Evolutionary conservation across 2,113 vertebrate species (phyloP).

Genomic region (Ictalurus punctatus): DNA sequence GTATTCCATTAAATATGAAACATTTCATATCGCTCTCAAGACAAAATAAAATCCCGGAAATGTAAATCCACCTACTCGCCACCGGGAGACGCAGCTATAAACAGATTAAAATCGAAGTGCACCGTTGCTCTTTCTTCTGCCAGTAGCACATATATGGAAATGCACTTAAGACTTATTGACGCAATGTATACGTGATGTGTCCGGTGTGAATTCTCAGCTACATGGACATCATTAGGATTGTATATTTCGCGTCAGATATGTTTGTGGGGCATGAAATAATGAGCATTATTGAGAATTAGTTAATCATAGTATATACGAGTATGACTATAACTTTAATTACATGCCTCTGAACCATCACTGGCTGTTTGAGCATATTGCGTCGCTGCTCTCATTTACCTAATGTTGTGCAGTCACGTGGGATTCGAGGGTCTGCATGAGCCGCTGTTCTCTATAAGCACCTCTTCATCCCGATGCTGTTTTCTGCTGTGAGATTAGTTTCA

Average conservation of each 20-base stretch:
- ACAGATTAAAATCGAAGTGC: neutral
- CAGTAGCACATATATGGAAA: neutral
- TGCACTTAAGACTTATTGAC: neutral
- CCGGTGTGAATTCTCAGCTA: neutral
- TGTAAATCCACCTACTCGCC: neutral
- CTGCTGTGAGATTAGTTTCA: neutral
- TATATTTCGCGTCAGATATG: neutral
- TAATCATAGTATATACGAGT: neutral
- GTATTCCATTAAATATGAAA: neutral
- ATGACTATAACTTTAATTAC: neutral
- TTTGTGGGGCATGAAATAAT: neutral
- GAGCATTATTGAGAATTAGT: neutral
- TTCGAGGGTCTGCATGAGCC: constrained; percentile 4
- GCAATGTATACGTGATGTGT: neutral
- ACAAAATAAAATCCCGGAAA: neutral
- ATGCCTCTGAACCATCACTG: neutral
- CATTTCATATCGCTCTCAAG: neutral
- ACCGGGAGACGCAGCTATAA: neutral
- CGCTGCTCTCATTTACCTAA: constrained; percentile 28
- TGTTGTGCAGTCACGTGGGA: constrained; percentile 23
- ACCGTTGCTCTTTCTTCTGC: neutral
- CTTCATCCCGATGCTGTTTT: neutral
- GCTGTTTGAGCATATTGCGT: constrained; percentile 12
- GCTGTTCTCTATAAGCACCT: neutral
- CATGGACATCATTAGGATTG: neutral